Conservation (phyloP, 2,888 invertebrate species). For the Aleiodes leptofemur region DNA sequence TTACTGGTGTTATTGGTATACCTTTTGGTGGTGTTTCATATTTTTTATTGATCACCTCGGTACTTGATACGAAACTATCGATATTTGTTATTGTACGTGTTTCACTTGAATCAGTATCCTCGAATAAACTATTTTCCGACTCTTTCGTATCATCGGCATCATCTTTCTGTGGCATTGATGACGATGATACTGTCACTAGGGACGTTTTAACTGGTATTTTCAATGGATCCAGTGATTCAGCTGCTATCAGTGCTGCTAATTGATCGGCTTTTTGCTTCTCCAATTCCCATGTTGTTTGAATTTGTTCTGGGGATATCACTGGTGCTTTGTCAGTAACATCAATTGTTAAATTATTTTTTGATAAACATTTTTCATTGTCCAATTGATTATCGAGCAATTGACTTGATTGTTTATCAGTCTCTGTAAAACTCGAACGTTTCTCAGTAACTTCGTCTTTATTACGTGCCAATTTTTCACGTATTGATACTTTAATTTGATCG, state of each 20-base stretch:
- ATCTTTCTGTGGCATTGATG: slow-evolving; percentile 29
- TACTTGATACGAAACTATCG: slow-evolving; percentile 52
- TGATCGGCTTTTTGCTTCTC: slow-evolving; percentile 71
- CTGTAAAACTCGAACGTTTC: slow-evolving; percentile 66
- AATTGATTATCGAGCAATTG: slow-evolving; percentile 52
- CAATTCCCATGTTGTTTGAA: slow-evolving; percentile 71
- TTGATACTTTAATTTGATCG: slow-evolving; percentile 69
- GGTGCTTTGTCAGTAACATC: slow-evolving; percentile 50
- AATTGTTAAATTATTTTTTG: slow-evolving; percentile 48
- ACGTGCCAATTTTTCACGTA: slow-evolving; percentile 66
- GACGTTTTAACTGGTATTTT: slow-evolving; percentile 53
- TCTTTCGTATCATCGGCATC: slow-evolving; percentile 49
- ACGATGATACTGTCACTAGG: slow-evolving; percentile 35
- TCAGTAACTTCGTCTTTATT: slow-evolving; percentile 67
- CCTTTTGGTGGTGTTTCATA: slow-evolving; percentile 56
- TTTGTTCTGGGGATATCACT: slow-evolving; percentile 50
- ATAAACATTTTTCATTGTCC: slow-evolving; percentile 51
- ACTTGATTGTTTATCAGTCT: slow-evolving; percentile 59
- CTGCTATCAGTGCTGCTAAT: slow-evolving; percentile 65
- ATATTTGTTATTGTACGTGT: slow-evolving; percentile 67
- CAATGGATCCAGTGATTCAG: slow-evolving; percentile 60
- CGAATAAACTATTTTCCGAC: slow-evolving; percentile 62
- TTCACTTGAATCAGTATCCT: slow-evolving; percentile 68
- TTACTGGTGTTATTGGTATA: slow-evolving; percentile 56
- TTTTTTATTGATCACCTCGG: slow-evolving; percentile 55